These are phyloP conservation scores for Cottus gobio DNA, from an alignment of 2,113 vertebrate genomes.

Conservation along the genomic window DNA sequence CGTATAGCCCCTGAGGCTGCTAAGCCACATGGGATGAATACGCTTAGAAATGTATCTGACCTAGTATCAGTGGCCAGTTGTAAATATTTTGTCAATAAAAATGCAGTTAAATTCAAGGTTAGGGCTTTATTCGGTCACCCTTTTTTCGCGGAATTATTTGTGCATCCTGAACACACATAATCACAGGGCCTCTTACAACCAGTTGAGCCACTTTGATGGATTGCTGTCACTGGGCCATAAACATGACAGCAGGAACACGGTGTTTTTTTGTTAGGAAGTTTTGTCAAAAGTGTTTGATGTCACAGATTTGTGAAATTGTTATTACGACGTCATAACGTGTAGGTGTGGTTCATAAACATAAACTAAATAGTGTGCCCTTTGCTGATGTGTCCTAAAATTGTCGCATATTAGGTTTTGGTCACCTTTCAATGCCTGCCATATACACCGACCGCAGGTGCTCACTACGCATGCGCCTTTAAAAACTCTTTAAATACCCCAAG, in stretches of 20 bases:
- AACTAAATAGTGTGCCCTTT: background rate
- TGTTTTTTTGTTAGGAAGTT: constrained; percentile 11
- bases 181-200: constrained; percentile 12
- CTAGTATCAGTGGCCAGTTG: constrained; percentile 1
- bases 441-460: constrained; percentile 71
- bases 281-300: background rate
- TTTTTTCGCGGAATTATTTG: constrained; percentile 22
- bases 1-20: constrained; percentile 18
- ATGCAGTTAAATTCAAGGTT: background rate
- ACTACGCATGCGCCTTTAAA: constrained; percentile 77
- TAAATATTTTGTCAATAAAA: background rate
- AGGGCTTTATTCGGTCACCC: background rate
- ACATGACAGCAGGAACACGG: background rate
- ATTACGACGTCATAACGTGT: background rate
- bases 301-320: background rate
- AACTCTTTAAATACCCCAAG: constrained; percentile 84
- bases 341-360: background rate
- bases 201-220: constrained; percentile 31
- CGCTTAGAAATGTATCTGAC: constrained; percentile 19
- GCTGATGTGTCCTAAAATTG: constrained; percentile 52
- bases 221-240: background rate
- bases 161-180: constrained; percentile 24
- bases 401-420: constrained; percentile 76
- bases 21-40: constrained; percentile 42
- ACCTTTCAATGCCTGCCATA: constrained; percentile 70